Base-by-base conservation (phyloP, 2,888 invertebrate genomes). In the Thymelicus acteon region DNA sequence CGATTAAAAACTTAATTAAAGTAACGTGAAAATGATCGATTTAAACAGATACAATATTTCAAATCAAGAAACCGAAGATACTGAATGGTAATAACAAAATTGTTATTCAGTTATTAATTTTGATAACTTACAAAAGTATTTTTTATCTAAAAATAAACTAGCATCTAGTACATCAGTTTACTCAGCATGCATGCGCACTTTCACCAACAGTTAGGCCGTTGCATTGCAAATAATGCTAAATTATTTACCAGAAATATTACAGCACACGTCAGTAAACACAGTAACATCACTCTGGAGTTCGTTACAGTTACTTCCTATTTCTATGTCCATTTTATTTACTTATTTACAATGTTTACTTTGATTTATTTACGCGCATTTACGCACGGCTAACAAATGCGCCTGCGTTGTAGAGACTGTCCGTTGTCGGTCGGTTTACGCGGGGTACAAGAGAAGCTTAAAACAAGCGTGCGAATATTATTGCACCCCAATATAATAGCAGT, bases 211-310 rank as follows among this genome's bases (percentile, higher is more conserved):
- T 44, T 44, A 10, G 44, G 12, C 44, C 12, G 12, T 12, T 44
- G 44, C 44, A 44, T 12, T 44, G 44, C 8, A 44, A 44, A 8
- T 12, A 44, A 44, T 31, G 12, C 7, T 19, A 52, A 31, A 6
- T 57, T 57, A 75, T 70, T 76, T 74, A 74, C 79, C 78, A n/a
- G 77, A 70, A 47, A 81, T 69, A 72, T 71, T 79, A 69, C 72
- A 86, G 48, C 64, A 72, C 60, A 88, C 65, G 70, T 85, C 81
- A 70, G 78, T 69, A 74, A 87, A 88, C 66, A 84, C 80, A 39
- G 76, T 77, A 37, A 75, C 47, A 66, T 74, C 73, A 71, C 74
- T 44, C 7, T 75, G 66, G 52, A 69, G 70, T 19, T 66, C 69
- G 68, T 73, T 72, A 40, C 13, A 24, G 47, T 57, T 66, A 69